Evolutionary conservation across 1,140 invertebrate species (phyloP), one percentile per base, ranked within the genome.

Genomic region (Apis dorsata): DNA sequence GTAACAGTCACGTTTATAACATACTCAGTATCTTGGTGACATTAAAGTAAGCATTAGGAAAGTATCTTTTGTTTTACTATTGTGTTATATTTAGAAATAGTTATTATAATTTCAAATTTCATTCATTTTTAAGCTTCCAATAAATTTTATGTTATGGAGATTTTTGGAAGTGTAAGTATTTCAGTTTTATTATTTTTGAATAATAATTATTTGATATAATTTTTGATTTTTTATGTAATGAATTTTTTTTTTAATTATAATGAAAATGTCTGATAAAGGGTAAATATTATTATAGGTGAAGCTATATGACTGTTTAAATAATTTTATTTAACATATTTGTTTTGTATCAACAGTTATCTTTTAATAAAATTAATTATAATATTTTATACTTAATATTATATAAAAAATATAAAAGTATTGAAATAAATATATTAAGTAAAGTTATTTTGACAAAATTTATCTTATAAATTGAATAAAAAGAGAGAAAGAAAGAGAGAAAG

Each of bases 81-180:
- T 57, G 62, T 74, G n/a, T 17, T 34, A 59, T 7, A 63, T 12
- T 34, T 28, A 72, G 44, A 51, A 72, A 28, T 55, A 66, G 53
- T 63, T 77, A 2, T 9, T 72, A 21, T 21, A 70, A 53, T 63
- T 81, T 63, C 10, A 74, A 76, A 71, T 71, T 71, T 24, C 73
- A 62, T 62, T 79, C 17, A 85, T 78, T 76, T 73, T 57, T 28
- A 81, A 81, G 59, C 68, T 74, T 34, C 51, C 21, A 28, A 21
- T 71, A 44, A 19, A 78, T 34, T 84, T 69, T 76, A 21, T 66
- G 57, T 53, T 51, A 93, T 94, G 92, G 93, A 93, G 80, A 86
- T 88, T 73, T 77, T 93, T 51, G 91, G 87, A 86, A 85, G 88
- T 79, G 93, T 93, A 88, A 93, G 93, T 93, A 89, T 57, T 68